Evolutionary conservation across 2,888 invertebrate genomes (phyloP).

Genomic region (Oscheius myriophilus): DNA sequence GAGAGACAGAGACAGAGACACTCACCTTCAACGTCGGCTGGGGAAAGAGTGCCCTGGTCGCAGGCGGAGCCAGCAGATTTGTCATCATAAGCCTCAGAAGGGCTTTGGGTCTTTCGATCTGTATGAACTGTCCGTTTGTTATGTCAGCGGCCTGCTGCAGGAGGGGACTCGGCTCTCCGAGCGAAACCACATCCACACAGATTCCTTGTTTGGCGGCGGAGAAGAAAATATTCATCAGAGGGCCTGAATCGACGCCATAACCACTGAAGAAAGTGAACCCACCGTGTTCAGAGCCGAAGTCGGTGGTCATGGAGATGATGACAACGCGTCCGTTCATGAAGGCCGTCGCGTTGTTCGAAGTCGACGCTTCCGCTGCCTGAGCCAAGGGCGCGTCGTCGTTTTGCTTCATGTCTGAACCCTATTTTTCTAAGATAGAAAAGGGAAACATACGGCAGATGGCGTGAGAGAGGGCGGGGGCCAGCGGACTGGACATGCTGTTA

Average conservation of each 20-base stretch:
- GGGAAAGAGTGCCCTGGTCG: slow-evolving; percentile 36
- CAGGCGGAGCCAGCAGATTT: slow-evolving; percentile 38
- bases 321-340: slow-evolving; percentile 38
- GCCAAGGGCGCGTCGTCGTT: slow-evolving; percentile 26
- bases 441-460: slow-evolving; percentile 50
- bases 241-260: no score
- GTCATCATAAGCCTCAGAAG: slow-evolving; percentile 30
- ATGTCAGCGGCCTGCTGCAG: slow-evolving; percentile 56
- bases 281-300: slow-evolving; percentile 49
- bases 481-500: slow-evolving; percentile 27
- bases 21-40: slow-evolving; percentile 37
- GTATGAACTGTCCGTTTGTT: slow-evolving; percentile 48
- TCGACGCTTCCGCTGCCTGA: slow-evolving; percentile 27
- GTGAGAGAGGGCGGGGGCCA: slow-evolving; percentile 47
- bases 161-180: slow-evolving; percentile 47
- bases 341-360: slow-evolving; percentile 3
- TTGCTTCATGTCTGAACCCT: slow-evolving; percentile 41
- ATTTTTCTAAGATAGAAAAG: no score
- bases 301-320: slow-evolving; percentile 43
- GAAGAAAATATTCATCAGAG: slow-evolving; percentile 56
- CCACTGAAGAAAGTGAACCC: neutral
- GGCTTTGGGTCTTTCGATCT: slow-evolving; percentile 12
- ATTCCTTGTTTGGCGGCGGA: slow-evolving; percentile 50
- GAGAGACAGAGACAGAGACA: no score
- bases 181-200: slow-evolving; percentile 49